phyloP scores from a whole-genome alignment of 2,113 vertebrate species.

The Ceyx cyanopectus region DNA sequence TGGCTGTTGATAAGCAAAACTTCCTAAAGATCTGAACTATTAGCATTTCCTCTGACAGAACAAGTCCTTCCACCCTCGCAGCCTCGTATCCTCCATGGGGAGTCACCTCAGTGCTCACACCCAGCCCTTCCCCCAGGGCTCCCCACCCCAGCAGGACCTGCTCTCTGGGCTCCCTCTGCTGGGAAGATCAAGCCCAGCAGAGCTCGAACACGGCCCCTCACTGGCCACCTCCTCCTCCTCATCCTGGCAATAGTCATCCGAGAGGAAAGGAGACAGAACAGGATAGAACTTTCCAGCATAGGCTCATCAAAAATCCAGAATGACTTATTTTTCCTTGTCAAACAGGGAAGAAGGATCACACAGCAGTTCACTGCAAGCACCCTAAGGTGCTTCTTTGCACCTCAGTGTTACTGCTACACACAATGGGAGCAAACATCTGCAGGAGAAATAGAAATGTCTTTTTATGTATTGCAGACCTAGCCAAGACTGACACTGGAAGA shows the following conservation, averaged over 20 bases:
- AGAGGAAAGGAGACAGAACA: background rate
- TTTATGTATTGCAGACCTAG: background rate
- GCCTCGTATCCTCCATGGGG: background rate
- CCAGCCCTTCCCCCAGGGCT: background rate
- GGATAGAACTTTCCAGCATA: background rate
- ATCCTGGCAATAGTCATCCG: background rate
- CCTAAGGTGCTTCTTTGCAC: background rate
- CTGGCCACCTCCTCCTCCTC: background rate
- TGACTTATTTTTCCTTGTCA: background rate
- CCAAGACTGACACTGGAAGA: background rate
- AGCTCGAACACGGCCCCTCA: accelerated
- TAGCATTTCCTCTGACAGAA: background rate
- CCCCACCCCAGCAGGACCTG: background rate
- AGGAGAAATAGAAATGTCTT: background rate
- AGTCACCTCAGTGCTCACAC: background rate
- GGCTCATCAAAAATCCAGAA: background rate
- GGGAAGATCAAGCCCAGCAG: background rate
- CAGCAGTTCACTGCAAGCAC: background rate
- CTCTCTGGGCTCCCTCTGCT: constrained; percentile 20
- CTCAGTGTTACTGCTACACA: background rate
- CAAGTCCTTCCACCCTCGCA: background rate
- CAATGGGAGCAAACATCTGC: background rate
- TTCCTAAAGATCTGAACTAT: background rate
- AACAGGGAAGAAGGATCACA: background rate
- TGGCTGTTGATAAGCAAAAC: background rate